These are phyloP conservation scores for Zapus hudsonius DNA, from an alignment of 2,113 vertebrate genomes.

Conservation along the genomic window DNA sequence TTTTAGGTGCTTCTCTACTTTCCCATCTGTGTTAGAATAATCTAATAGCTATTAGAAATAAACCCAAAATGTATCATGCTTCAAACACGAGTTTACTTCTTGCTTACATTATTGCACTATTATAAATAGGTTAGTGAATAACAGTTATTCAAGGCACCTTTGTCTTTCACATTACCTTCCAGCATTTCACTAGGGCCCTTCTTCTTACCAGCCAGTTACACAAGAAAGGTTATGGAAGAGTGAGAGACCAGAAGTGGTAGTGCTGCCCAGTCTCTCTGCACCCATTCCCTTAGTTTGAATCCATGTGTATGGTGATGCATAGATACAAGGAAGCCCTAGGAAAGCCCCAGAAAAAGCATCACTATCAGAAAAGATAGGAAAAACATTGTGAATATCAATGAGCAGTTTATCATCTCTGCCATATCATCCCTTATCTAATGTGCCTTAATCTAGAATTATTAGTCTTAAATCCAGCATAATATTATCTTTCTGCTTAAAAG, in stretches of 20 bases:
- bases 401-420: background rate
- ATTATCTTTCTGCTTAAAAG: background rate
- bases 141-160: background rate
- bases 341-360: slow-evolving; percentile 16
- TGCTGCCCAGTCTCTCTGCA: background rate
- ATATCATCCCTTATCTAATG: background rate
- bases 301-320: background rate
- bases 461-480: background rate
- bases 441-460: background rate
- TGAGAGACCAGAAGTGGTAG: background rate
- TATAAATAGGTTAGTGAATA: background rate
- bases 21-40: background rate
- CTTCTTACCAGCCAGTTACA: background rate
- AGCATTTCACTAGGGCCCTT: too few species aligned
- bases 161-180: background rate
- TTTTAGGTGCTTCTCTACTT: background rate
- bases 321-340: background rate
- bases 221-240: background rate
- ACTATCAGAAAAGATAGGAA: background rate
- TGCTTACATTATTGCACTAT: background rate
- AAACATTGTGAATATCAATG: background rate
- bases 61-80: background rate
- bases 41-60: background rate
- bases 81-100: background rate
- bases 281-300: background rate